These are phyloP conservation scores for Rhimphoctona megacephalus DNA, from an alignment of 2,888 invertebrate species.

Conservation along the genomic window DNA sequence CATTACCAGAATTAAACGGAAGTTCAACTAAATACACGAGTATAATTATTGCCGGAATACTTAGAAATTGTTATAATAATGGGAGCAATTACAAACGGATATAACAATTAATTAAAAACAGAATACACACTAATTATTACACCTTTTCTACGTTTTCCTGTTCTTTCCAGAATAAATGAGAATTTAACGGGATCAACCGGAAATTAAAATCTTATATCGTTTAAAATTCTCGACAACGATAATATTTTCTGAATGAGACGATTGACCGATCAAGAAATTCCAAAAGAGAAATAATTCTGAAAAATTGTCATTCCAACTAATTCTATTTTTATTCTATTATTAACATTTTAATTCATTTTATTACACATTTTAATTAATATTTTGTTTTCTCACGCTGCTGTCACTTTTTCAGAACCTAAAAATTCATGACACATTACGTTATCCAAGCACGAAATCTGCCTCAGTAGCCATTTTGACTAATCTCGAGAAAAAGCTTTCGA, in stretches of 20 bases:
- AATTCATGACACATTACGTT: neutral
- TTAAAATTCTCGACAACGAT: neutral
- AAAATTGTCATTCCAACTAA: neutral
- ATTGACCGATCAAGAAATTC: neutral
- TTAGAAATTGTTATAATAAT: neutral
- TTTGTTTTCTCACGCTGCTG: too few relatives aligned
- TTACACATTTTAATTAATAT: too few relatives aligned
- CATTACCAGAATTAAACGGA: neutral
- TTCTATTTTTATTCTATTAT: too few relatives aligned
- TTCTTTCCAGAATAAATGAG: neutral
- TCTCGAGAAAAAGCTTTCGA: neutral
- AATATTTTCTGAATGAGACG: neutral
- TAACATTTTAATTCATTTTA: too few relatives aligned
- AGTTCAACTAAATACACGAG: neutral
- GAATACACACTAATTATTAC: neutral
- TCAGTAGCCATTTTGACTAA: neutral
- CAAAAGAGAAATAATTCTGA: neutral
- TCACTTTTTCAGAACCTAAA: neutral
- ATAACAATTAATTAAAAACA: neutral
- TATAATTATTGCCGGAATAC: neutral
- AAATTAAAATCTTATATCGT: neutral
- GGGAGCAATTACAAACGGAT: neutral
- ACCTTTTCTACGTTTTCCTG: neutral
- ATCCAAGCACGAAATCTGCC: neutral
- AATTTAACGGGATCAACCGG: neutral